Percentiles rank a stretch among this genome's conserved stretches.
These are phyloP conservation scores for Taurulus bubalis DNA, from an alignment of 2,113 vertebrate genomes.

Conservation along the genomic window DNA sequence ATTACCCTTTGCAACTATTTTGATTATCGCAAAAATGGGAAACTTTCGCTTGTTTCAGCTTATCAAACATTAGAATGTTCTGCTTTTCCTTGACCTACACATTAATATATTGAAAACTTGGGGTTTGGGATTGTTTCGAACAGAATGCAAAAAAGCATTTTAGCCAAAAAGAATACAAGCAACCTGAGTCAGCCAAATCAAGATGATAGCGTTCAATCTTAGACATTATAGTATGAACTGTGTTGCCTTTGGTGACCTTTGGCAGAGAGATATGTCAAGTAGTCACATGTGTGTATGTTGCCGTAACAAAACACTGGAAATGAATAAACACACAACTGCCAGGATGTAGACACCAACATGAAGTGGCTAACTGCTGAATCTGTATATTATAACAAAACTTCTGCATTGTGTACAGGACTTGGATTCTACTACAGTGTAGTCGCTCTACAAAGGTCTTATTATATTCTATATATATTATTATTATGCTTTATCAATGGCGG, in stretches of 20 bases:
- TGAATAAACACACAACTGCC: background rate
- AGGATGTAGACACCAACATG: background rate
- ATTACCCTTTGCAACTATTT: background rate
- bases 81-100: background rate
- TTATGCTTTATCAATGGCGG: background rate
- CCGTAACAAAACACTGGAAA: background rate
- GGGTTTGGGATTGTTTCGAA: background rate
- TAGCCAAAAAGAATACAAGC: background rate
- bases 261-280: background rate
- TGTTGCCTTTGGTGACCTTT: background rate
- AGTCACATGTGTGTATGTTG: background rate
- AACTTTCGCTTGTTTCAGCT: background rate
- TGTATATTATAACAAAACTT: background rate
- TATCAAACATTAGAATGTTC: background rate
- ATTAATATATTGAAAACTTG: background rate
- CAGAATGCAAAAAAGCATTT: background rate
- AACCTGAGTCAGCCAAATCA: background rate
- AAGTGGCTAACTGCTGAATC: background rate
- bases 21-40: background rate
- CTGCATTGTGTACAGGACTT: background rate
- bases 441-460: background rate
- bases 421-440: background rate
- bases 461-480: background rate
- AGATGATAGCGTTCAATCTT: background rate
- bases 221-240: background rate